Conservation (phyloP, 53 echinoderm and acorn worm species). For the Crossaster papposus region DNA sequence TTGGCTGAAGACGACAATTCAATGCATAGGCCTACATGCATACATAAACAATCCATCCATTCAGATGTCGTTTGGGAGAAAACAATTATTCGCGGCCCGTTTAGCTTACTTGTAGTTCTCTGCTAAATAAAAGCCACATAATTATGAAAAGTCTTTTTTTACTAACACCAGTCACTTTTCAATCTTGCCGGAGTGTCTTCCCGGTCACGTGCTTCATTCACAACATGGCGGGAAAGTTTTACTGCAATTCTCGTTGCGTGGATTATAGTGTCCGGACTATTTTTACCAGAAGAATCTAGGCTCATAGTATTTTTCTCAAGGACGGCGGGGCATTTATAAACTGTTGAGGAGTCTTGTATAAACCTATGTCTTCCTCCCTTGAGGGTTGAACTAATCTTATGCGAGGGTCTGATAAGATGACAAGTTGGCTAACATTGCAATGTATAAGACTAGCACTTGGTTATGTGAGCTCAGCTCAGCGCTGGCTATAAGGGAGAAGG, state of each 20-base stretch:
- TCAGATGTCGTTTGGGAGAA: too few relatives aligned
- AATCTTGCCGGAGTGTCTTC: too few relatives aligned
- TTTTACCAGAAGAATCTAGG: not conserved
- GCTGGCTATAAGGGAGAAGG: not conserved
- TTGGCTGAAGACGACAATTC: too few relatives aligned
- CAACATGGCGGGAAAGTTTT: not conserved
- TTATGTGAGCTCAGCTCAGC: not conserved
- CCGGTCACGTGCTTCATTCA: not conserved
- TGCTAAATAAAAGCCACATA: not conserved
- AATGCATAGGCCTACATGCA: too few relatives aligned
- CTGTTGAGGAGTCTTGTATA: not conserved
- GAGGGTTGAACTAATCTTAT: not conserved
- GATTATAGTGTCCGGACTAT: not conserved
- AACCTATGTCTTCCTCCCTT: not conserved
- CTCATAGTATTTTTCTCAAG: not conserved
- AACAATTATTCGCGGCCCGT: too few relatives aligned
- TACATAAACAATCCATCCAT: too few relatives aligned
- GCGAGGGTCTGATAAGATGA: constrained; percentile 1
- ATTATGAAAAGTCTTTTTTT: not conserved
- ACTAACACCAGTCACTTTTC: too few relatives aligned
- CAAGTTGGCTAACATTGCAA: not conserved
- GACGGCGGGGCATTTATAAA: not conserved
- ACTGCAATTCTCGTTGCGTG: not conserved
- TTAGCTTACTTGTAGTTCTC: too few relatives aligned
- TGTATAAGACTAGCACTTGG: not conserved